These are phyloP conservation scores for Antrozous pallidus DNA, from an alignment of 2,797 vertebrate genomes.

Conservation along the genomic window DNA sequence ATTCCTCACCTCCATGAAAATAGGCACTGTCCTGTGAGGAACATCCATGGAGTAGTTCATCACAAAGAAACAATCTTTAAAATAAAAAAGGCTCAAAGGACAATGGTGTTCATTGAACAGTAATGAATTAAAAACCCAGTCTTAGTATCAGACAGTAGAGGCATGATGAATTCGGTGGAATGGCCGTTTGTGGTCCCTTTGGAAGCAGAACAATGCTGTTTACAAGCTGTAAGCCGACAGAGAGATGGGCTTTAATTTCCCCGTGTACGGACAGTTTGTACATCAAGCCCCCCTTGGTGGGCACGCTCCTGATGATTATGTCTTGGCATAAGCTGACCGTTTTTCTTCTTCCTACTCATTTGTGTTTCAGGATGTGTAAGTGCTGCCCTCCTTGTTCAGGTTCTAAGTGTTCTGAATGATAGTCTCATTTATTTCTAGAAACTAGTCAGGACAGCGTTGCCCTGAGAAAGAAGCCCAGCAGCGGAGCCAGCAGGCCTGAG, in stretches of 20 bases:
- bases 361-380: neutral
- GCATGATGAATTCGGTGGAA: neutral
- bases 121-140: neutral
- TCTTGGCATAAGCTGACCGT: neutral
- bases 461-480: neutral
- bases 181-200: neutral
- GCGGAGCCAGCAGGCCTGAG: neutral
- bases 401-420: neutral
- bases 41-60: neutral
- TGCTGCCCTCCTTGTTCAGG: neutral
- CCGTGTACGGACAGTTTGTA: neutral
- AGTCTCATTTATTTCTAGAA: neutral
- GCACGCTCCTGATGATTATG: neutral
- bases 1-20: neutral
- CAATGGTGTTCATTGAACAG: neutral
- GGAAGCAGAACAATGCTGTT: neutral
- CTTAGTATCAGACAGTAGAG: neutral
- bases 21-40: neutral
- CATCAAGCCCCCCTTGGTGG: neutral
- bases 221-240: neutral
- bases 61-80: neutral
- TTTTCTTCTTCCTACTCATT: conserved; percentile 9
- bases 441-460: neutral
- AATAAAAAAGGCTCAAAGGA: neutral
- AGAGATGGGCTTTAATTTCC: neutral